Base-by-base conservation (phyloP, 1,140 invertebrate genomes). In the Idris sp. region DNA sequence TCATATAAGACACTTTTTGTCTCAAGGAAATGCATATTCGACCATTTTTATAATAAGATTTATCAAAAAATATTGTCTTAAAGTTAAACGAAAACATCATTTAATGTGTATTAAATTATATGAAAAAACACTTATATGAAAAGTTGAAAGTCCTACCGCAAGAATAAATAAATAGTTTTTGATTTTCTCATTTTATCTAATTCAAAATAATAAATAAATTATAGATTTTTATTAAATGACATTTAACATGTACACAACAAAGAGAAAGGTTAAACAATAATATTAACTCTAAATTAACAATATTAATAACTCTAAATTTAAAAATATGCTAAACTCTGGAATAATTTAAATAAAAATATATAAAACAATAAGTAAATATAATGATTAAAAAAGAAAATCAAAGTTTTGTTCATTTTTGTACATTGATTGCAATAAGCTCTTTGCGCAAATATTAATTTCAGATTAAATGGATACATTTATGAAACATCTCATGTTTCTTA, bases 101-200 rank as follows among this genome's bases (percentile, higher is more conserved):
- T n/a, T n/a, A n/a, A n/a, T n/a, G n/a, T n/a, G n/a, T n/a, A n/a
- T n/a, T n/a, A n/a, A n/a, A n/a, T n/a, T n/a, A n/a, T 28, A 26
- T 14, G 13, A 14, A 28, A 44, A 4, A n/a, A n/a, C 26, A 14
- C 10, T 40, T 41, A 56, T 33, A 41, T 44, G 61, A 54, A 54
- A 54, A 65, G 48, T 14, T 25, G 48, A 65, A 65, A 54, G 49
- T 65, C 49, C 61, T 54, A 54, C 49, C 40, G 49, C 54, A 6
- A 13, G 0, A 51, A 26, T 28, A 38, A 13, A 26, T 25, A 2
- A 26, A 13, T 11, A 13, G 4, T 36, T 36, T n/a, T 38, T 14
- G 4, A n/a, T n/a, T n/a, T n/a, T n/a, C n/a, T n/a, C n/a, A n/a
- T n/a, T n/a, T n/a, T n/a, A n/a, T n/a, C n/a, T n/a, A n/a, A n/a